Percentiles rank a stretch among this genome's conserved stretches.
phyloP scores from a whole-genome alignment of 2,113 vertebrate species.

The Notarius lentiginosus region DNA sequence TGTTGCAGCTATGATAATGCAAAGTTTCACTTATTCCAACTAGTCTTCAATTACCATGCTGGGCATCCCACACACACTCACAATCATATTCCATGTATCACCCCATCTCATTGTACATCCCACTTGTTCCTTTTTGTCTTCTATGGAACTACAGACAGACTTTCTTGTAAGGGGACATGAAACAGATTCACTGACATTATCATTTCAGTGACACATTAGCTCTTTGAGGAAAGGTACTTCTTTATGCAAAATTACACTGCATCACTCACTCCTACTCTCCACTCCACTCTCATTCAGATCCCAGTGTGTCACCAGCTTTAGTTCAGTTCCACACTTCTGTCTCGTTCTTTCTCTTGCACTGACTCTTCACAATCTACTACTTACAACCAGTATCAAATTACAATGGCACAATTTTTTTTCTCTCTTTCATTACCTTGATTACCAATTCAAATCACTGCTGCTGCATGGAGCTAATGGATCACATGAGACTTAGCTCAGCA shows the following conservation, averaged over 20 bases:
- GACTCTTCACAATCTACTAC: not conserved
- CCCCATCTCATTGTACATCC: not conserved
- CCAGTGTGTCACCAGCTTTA: not conserved
- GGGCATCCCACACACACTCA: not conserved
- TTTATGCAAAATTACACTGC: not conserved
- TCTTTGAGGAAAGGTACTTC: not conserved
- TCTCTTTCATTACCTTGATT: constrained; percentile 8
- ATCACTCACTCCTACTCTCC: not conserved
- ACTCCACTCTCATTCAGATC: not conserved
- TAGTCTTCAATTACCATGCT: not conserved
- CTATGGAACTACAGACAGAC: not conserved
- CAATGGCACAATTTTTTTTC: not conserved
- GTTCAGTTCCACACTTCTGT: not conserved
- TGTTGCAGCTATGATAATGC: not conserved
- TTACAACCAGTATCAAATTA: not conserved
- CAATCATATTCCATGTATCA: not conserved
- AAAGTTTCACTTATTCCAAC: not conserved
- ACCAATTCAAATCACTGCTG: constrained; percentile 7
- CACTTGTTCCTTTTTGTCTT: not conserved
- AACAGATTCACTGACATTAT: not conserved
- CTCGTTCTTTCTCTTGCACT: not conserved
- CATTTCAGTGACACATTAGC: not conserved
- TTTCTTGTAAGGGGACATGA: not conserved
- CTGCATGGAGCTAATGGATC: constrained; percentile 10
- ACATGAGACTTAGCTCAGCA: not conserved